Conservation (phyloP, 2,888 invertebrate species). For the Oscheius sp. region DNA sequence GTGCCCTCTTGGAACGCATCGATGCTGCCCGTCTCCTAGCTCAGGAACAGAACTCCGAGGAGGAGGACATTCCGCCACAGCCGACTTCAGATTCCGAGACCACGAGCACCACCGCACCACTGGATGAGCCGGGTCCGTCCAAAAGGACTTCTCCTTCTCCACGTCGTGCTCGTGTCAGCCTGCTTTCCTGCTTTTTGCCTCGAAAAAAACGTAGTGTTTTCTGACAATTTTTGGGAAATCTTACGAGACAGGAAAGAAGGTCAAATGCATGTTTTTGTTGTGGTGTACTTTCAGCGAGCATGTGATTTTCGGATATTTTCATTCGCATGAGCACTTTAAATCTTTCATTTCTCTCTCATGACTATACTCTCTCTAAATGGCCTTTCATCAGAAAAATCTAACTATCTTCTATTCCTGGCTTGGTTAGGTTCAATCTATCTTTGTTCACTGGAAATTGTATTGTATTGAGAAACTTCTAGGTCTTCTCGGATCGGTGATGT, state of each 20-base stretch:
- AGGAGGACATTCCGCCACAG: constrained; percentile 18
- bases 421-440: constrained; percentile 16
- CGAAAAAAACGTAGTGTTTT: constrained; percentile 18
- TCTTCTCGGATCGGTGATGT: constrained; percentile 70
- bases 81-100: background rate
- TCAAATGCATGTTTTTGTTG: background rate
- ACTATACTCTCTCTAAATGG: background rate
- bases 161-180: constrained; percentile 10
- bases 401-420: constrained; percentile 21
- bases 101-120: background rate
- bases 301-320: background rate
- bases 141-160: constrained; percentile 12
- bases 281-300: background rate
- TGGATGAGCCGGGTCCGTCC: constrained; percentile 31
- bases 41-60: background rate
- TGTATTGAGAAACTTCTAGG: constrained; percentile 52
- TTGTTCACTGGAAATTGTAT: background rate
- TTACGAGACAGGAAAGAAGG: background rate
- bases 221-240: background rate
- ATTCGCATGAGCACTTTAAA: constrained; percentile 11
- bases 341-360: background rate
- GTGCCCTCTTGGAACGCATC: constrained; percentile 29
- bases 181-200: constrained; percentile 30
- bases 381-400: constrained; percentile 3
- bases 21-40: constrained; percentile 19